Conservation (phyloP, 2,888 invertebrate species). For the Harpagoxenus sublaevis region DNA sequence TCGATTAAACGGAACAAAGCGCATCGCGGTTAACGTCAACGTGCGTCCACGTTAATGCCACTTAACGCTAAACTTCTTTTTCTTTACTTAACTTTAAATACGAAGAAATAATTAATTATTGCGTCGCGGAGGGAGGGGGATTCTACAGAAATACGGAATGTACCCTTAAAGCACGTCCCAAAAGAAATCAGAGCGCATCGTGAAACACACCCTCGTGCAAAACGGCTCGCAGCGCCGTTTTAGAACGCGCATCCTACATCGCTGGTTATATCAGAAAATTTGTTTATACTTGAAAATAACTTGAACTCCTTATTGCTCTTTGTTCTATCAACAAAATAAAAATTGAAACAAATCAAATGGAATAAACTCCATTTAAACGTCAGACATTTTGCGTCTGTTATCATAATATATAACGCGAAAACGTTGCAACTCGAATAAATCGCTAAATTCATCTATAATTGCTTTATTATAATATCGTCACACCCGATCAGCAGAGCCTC, state of each 20-base stretch:
- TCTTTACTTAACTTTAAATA: constrained; percentile 58
- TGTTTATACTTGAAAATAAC: constrained; percentile 4
- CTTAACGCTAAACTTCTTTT: constrained; percentile 55
- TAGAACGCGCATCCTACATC: background rate
- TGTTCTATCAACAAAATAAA: background rate
- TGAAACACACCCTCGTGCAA: background rate
- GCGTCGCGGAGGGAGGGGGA: constrained; percentile 27
- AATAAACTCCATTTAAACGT: background rate
- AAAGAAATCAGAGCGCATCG: constrained; percentile 2
- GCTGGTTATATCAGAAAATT: background rate
- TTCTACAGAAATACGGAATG: constrained; percentile 43
- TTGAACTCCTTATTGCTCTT: background rate
- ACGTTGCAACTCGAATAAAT: background rate
- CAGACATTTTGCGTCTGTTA: background rate
- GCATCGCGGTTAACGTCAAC: constrained; percentile 1
- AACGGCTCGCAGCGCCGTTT: background rate
- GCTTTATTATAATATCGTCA: background rate
- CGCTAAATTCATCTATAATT: background rate
- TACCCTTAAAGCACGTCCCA: background rate
- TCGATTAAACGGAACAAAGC: constrained; percentile 54
- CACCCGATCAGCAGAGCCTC: background rate
- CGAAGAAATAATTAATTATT: constrained; percentile 36
- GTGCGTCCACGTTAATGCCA: constrained; percentile 43
- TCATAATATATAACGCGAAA: background rate
- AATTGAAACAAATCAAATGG: background rate